Base-by-base conservation (phyloP, 2,888 invertebrate species). In the Hesperia comma region DNA sequence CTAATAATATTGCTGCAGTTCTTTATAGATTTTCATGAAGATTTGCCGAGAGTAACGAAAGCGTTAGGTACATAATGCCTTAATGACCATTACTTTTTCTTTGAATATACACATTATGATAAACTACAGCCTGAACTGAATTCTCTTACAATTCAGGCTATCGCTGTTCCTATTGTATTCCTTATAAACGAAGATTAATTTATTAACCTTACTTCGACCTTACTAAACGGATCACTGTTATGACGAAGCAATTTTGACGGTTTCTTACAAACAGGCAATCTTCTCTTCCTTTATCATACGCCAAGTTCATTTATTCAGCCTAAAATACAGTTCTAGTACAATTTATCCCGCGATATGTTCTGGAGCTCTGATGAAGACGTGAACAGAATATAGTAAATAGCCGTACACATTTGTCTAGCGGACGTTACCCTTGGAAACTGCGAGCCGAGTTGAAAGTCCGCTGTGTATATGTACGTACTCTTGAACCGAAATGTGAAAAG, bases 401-500 rank as follows among this genome's bases (percentile, higher is more conserved):
- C 49, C 33, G 37, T 33, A 17, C 12, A 12, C 19, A 49, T 49
- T 49, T 33, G 10, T 51, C 51, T 53, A 14, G 15, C 14, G 61
- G 51, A 37, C 61, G 10, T 37, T 53, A 61, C 51, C 51, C 61
- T 49, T 53, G 46, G 37, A 46, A 43, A 58, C 5, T 58, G 40
- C 32, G 17, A 26, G 49, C 32, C 46, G 46, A 46, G 41, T 32
- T 54, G 17, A 62, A 54, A 56, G 37, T 49, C n/a, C 49, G 12
- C 32, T 56, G 54, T 10, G 53, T 37, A 21, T 37, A 21, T 26
- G 19, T 51, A 54, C 26, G 26, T 26, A 54, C 7, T 41, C 54
- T 46, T 43, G 43, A n/a, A 63, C 17, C 62, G 21, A 63, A 63
- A 63, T 63, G 63, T 33, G 63, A 19, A 63, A 63, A 63, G 55